Percentiles rank a stretch among this genome's conserved stretches.
These are phyloP conservation scores for Latheticus oryzae DNA, from an alignment of 2,888 invertebrate species.

Conservation along the genomic window DNA sequence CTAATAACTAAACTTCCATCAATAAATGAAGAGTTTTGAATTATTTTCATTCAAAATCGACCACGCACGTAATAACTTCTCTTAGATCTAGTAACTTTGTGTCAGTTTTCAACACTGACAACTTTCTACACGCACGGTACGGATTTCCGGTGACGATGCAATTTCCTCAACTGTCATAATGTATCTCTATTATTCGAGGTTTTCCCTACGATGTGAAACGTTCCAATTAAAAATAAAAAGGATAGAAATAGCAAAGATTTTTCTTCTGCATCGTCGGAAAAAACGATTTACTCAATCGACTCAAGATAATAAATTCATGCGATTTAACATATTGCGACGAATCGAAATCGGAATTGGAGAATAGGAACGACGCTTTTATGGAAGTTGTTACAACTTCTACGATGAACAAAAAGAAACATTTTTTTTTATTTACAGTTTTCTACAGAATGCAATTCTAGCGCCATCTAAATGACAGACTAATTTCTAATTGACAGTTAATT, in stretches of 20 bases:
- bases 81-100: too few species aligned
- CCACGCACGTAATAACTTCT: too few species aligned
- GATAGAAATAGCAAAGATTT: background rate
- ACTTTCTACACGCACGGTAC: constrained; percentile 35
- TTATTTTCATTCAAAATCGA: background rate
- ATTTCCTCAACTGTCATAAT: constrained; percentile 43
- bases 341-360: constrained; percentile 12
- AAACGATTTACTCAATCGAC: background rate
- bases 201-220: constrained; percentile 32
- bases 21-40: too few species aligned
- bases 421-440: too few species aligned
- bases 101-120: too few species aligned
- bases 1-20: constrained; percentile 27
- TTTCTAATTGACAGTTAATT: too few species aligned
- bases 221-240: constrained; percentile 28
- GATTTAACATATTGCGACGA: constrained; percentile 29
- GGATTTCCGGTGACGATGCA: constrained; percentile 40
- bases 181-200: constrained; percentile 39
- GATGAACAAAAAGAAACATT: too few species aligned
- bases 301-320: constrained; percentile 24
- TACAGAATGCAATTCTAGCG: too few species aligned
- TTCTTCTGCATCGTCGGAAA: too few species aligned
- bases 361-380: background rate
- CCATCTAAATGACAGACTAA: too few species aligned
- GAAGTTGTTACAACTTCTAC: constrained; percentile 12